Evolutionary conservation across 2,888 invertebrate genomes (phyloP), one percentile per base, ranked within the genome.

Genomic region (Hoplodrina blanda): DNA sequence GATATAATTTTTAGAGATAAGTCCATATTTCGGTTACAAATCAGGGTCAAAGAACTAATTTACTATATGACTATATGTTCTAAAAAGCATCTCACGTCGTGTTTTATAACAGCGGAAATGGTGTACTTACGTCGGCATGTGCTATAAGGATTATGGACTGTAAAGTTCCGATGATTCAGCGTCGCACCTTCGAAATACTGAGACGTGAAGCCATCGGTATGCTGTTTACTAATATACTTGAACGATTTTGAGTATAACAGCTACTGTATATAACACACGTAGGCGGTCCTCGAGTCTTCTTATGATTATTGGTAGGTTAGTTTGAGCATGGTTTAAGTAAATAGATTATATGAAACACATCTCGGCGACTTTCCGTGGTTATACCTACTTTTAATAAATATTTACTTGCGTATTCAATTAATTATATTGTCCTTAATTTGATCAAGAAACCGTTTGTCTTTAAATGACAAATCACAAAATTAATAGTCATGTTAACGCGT

Each of bases 161-260:
- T 88, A 85, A 89, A 85, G 62, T 74, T 74, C 13, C 56, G 81
- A 87, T 90, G 88, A 89, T 87, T 89, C 89, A 90, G 79, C 84
- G 78, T 82, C 74, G 25, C 19, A 10, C 50, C 44, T 30, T 37
- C 52, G 76, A 87, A 86, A 87, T 86, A 83, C 79, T 83, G 83
- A 88, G 84, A 88, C 84, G 82, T 85, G 88, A 92, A 92, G 84
- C 88, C 89, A 80, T 82, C 82, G 80, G 78, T 90, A 91, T 91
- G 90, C 81, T 77, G 85, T 87, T 80, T 78, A 73, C 76, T 76
- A 75, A 73, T 67, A 70, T 65, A 55, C 62, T 66, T 77, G 54
- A 72, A 68, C 37, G 56, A 73, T 69, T 73, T 72, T 66, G 52
- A 68, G 68, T 66, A 66, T 41, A 46, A 60, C 46, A 17, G 19